Conservation (phyloP, 2,113 vertebrate genomes). For the Caracal caracal region DNA sequence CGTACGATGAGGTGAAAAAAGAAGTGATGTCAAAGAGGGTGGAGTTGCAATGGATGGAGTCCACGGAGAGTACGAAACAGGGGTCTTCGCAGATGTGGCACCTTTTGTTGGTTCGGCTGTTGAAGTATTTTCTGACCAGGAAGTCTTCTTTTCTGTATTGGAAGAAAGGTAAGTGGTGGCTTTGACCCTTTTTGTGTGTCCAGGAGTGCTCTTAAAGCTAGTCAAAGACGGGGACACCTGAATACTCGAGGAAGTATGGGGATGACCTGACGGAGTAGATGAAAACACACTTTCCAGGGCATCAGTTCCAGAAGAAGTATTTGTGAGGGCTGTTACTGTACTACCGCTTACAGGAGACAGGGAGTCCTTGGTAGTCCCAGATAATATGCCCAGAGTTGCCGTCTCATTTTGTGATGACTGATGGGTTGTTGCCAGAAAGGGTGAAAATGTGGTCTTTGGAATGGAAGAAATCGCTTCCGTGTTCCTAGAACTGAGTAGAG, state of each 20-base stretch:
- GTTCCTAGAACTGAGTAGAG: constrained; percentile 21
- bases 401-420: constrained; percentile 7
- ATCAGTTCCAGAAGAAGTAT: constrained; percentile 10
- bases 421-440: not conserved
- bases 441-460: constrained; percentile 25
- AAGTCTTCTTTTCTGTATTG: constrained; percentile 38
- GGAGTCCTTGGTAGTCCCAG: not conserved
- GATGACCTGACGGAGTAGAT: not conserved
- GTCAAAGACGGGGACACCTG: constrained; percentile 23
- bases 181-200: constrained; percentile 50
- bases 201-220: constrained; percentile 2
- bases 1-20: constrained; percentile 34
- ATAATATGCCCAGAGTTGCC: not conserved
- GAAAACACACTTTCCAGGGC: constrained; percentile 15
- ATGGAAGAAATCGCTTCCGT: constrained; percentile 29
- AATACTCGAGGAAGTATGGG: constrained; percentile 22
- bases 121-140: constrained; percentile 49
- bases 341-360: not conserved
- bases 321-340: not conserved
- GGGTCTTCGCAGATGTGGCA: not conserved
- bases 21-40: constrained; percentile 38
- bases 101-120: constrained; percentile 30
- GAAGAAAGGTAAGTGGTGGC: not conserved
- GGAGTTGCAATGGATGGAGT: not conserved
- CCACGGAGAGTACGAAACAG: not conserved